Evolutionary conservation across 2,888 invertebrate genomes (phyloP).

Genomic region (Pseudococcus jackbeardsleyi): DNA sequence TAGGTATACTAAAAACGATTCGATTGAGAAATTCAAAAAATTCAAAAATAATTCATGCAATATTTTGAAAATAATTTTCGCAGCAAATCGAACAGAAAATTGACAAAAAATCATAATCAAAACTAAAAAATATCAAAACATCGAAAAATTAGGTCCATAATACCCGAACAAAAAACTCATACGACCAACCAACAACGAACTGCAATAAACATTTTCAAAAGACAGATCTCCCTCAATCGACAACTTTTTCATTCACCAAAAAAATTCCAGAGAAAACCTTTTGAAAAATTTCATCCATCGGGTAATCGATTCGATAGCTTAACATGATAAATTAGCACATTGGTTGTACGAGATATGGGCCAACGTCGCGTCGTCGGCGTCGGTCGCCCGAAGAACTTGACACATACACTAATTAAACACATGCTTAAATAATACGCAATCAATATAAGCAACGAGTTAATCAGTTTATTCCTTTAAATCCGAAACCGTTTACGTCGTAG

Average conservation of each 20-base stretch:
- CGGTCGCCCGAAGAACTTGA: conserved; percentile 31
- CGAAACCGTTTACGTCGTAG: conserved; percentile 54
- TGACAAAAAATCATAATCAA: no score
- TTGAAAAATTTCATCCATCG: not conserved
- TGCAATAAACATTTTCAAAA: no score
- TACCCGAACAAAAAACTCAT: no score
- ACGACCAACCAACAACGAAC: no score
- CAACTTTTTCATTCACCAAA: not conserved
- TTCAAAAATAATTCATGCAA: no score
- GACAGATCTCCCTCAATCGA: no score
- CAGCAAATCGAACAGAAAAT: no score
- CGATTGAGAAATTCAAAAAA: no score
- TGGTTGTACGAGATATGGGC: not conserved
- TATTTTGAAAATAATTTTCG: no score
- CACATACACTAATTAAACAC: conserved; percentile 45
- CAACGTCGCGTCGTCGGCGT: not conserved
- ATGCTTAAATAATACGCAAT: conserved; percentile 41
- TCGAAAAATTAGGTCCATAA: no score
- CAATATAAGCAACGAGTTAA: conserved; percentile 44
- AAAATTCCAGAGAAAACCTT: not conserved
- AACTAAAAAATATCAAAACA: no score
- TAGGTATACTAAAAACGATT: no score
- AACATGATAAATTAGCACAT: conserved; percentile 16
- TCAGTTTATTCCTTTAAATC: conserved; percentile 53
- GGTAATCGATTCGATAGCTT: conserved; percentile 40